Percentiles rank a stretch among this genome's conserved stretches.
Conservation (phyloP, 2,888 invertebrate species). For the Heliconius sara region DNA sequence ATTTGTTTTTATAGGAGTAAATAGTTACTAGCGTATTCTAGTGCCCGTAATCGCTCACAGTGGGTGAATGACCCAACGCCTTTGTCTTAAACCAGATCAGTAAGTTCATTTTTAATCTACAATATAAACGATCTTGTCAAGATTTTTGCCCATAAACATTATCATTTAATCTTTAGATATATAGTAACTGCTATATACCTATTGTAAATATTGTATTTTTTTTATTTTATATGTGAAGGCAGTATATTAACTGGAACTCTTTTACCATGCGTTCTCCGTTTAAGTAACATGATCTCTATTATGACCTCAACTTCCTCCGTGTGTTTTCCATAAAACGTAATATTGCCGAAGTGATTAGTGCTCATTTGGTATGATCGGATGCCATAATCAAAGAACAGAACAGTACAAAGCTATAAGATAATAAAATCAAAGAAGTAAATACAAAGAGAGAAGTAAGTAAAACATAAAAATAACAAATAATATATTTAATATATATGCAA, state of each 20-base stretch:
- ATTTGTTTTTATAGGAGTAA: neutral
- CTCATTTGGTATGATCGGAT: neutral
- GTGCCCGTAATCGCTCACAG: neutral
- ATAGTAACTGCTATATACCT: too few species aligned
- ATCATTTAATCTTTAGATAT: neutral
- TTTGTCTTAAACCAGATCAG: conserved; percentile 18
- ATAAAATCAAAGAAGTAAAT: neutral
- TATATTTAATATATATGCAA: neutral
- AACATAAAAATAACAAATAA: neutral
- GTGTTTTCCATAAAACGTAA: too few species aligned
- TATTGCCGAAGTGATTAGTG: too few species aligned
- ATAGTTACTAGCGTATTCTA: neutral
- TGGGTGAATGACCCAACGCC: conserved; percentile 15
- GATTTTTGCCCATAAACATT: neutral
- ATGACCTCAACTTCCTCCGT: too few species aligned
- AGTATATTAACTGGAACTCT: neutral
- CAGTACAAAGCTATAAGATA: neutral
- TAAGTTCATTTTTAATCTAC: conserved; percentile 6
- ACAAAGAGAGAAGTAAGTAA: neutral
- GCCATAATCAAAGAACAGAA: neutral
- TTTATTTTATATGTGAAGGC: neutral
- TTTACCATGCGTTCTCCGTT: neutral
- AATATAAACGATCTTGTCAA: neutral
- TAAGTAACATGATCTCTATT: neutral
- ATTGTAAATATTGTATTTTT: too few species aligned